Conservation (phyloP, 2,113 vertebrate genomes). For the Panthera leo region DNA sequence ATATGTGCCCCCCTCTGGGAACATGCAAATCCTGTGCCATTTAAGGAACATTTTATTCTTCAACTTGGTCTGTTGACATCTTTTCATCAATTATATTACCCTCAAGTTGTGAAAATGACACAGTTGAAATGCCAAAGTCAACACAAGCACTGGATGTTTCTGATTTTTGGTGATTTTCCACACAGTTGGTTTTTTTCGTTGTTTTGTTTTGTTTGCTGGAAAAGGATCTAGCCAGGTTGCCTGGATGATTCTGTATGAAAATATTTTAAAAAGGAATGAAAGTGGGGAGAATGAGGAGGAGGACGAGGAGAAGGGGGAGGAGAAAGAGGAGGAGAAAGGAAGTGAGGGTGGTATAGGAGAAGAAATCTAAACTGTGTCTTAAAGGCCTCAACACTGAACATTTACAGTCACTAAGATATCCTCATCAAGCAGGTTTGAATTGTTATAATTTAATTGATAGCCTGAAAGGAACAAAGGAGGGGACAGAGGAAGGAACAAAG, state of each 20-base stretch:
- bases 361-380: not conserved
- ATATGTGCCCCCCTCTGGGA: not conserved
- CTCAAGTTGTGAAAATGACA: not conserved
- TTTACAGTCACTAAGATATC: not conserved
- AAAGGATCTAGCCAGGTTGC: constrained; percentile 34
- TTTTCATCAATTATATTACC: not conserved
- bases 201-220: not conserved
- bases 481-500: too few relatives aligned
- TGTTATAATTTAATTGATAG: not conserved
- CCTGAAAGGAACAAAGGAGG: not conserved
- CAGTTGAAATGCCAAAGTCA: constrained; percentile 54
- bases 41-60: not conserved
- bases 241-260: constrained; percentile 68
- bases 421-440: not conserved
- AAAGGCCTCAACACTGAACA: not conserved
- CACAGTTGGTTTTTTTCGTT: not conserved
- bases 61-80: not conserved
- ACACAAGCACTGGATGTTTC: constrained; percentile 69
- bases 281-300: not conserved
- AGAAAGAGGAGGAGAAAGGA: not conserved
- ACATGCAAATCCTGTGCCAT: not conserved
- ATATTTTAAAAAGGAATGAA: constrained; percentile 55
- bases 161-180: constrained; percentile 62
- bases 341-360: not conserved
- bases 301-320: not conserved